phyloP scores from a whole-genome alignment of 2,113 vertebrate genomes.

The Hemiprocne comata region DNA sequence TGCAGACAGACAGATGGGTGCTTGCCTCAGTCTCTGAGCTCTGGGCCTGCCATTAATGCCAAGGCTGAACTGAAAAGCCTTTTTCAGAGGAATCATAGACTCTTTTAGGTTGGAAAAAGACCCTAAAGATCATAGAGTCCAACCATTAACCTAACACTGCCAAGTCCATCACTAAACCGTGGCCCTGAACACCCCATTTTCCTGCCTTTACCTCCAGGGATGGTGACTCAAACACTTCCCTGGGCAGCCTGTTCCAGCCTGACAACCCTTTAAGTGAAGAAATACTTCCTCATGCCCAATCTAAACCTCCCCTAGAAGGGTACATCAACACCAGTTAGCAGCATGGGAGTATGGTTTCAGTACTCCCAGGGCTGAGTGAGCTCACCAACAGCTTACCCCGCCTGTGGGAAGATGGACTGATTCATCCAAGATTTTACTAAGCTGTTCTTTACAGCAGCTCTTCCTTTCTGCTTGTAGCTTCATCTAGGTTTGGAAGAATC shows the following conservation, averaged over 20 bases:
- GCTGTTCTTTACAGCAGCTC: not conserved
- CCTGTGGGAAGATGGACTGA: not conserved
- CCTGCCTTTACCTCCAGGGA: not conserved
- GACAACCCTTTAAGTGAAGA: not conserved
- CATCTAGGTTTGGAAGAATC: not conserved
- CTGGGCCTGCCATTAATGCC: not conserved
- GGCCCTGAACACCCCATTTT: not conserved
- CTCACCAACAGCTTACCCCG: not conserved
- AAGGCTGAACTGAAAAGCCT: not conserved
- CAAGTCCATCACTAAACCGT: not conserved
- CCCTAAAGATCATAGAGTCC: not conserved
- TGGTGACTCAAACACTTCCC: not conserved
- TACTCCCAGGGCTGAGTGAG: not conserved
- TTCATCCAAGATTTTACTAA: not conserved
- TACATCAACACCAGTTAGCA: not conserved
- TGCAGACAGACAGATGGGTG: not conserved
- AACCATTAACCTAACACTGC: not conserved
- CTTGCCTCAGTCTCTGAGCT: not conserved
- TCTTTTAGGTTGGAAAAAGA: not conserved
- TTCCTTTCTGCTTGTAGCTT: not conserved
- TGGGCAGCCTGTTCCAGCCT: not conserved
- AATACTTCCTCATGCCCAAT: not conserved
- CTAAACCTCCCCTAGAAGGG: not conserved
- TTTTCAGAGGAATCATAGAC: not conserved
- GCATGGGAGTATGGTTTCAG: accelerated